phyloP scores from a whole-genome alignment of 2,113 vertebrate genomes.

The Pungitius pungitius region DNA sequence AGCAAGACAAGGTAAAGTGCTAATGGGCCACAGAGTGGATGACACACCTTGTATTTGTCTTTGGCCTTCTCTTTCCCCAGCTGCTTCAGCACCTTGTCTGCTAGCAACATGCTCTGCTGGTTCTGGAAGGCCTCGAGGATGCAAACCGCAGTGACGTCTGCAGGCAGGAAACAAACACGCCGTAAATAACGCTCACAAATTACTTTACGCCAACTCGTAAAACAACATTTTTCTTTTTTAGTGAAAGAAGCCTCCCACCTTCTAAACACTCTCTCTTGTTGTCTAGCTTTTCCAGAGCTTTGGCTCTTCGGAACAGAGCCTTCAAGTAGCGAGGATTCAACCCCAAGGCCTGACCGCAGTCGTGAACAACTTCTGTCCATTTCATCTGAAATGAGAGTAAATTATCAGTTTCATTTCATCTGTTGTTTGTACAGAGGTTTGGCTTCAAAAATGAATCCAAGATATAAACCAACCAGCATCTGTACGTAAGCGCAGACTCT shows the following conservation, averaged over 20 bases:
- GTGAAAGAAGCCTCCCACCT: constrained; percentile 78
- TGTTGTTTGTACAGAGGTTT: not conserved
- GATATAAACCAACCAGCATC: not conserved
- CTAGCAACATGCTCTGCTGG: constrained; percentile 97
- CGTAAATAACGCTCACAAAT: not conserved
- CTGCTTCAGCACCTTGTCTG: constrained; percentile 97
- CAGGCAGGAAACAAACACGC: fast-evolving
- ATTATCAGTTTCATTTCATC: not conserved
- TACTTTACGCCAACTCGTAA: not conserved
- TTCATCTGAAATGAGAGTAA: constrained; percentile 84
- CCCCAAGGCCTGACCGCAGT: constrained; percentile 93
- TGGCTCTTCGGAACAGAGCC: constrained; percentile 96
- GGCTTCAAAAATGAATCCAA: not conserved
- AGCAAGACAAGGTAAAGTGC: too few relatives aligned
- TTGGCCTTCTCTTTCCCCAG: constrained; percentile 99
- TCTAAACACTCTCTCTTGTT: constrained; percentile 98
- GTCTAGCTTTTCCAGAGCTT: constrained; percentile 95
- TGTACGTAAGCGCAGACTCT: too few relatives aligned
- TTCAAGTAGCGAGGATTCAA: constrained; percentile 97
- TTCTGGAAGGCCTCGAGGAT: constrained; percentile 99
- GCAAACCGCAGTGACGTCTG: constrained; percentile 98
- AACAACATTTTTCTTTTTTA: not conserved
- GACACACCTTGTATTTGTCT: constrained; percentile 96
- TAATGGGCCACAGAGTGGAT: not conserved
- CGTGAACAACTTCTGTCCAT: constrained; percentile 94